These are phyloP conservation scores for Philereme transversata DNA, from an alignment of 2,888 invertebrate species.

Conservation along the genomic window DNA sequence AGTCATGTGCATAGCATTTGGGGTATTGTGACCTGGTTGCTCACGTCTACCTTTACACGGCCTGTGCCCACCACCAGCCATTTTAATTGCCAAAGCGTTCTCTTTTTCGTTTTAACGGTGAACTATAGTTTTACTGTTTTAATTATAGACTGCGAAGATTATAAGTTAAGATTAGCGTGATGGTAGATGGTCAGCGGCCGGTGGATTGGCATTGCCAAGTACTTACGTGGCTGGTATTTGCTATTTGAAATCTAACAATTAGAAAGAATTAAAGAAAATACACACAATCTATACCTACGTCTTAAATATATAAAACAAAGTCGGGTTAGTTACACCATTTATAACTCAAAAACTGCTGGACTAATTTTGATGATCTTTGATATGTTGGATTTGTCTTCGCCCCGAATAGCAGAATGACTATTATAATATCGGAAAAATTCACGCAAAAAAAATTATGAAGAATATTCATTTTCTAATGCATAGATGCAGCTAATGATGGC, in stretches of 20 bases:
- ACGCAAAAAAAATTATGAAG: too few species aligned
- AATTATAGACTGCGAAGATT: constrained; percentile 41
- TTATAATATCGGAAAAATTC: too few species aligned
- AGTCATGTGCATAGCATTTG: constrained; percentile 5
- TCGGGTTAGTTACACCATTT: too few species aligned
- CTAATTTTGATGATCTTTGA: too few species aligned
- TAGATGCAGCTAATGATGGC: too few species aligned
- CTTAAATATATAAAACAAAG: too few species aligned
- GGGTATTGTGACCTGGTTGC: constrained; percentile 49
- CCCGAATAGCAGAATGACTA: too few species aligned
- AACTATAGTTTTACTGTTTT: constrained; percentile 52
- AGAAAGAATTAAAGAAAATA: not conserved
- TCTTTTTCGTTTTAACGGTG: constrained; percentile 65
- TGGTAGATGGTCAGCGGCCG: constrained; percentile 22
- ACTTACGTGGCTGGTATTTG: constrained; percentile 12
- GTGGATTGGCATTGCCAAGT: constrained; percentile 16
- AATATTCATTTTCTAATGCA: too few species aligned
- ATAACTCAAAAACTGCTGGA: too few species aligned
- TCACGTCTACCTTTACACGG: constrained; percentile 52
- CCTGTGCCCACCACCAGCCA: constrained; percentile 47
- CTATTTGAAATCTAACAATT: constrained; percentile 14
- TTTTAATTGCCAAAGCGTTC: constrained; percentile 56
- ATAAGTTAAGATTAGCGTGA: constrained; percentile 33
- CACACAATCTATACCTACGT: too few species aligned
- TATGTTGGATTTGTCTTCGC: too few species aligned